phyloP scores from a whole-genome alignment of 2,797 vertebrate species.

The Lycodopsis pacificus region DNA sequence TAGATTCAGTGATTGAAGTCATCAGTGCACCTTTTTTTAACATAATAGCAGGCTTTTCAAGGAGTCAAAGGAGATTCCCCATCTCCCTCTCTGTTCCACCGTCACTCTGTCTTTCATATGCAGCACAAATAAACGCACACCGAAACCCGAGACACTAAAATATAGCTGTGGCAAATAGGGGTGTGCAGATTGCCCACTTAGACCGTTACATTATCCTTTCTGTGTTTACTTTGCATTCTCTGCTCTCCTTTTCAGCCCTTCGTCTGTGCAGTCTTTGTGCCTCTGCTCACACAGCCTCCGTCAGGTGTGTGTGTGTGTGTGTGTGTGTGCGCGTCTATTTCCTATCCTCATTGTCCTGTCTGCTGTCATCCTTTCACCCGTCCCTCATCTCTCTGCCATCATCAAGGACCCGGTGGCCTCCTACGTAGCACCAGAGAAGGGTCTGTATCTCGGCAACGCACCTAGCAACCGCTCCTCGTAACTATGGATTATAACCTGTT shows the following conservation, averaged over 20 bases:
- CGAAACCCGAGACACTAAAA: constrained; percentile 45
- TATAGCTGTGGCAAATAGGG: constrained; percentile 53
- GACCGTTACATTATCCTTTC: constrained; percentile 64
- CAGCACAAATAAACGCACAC: constrained; percentile 22
- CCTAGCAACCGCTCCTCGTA: constrained; percentile 87
- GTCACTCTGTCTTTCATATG: constrained; percentile 34
- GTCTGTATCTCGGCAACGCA: constrained; percentile 87
- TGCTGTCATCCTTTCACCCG: constrained; percentile 78
- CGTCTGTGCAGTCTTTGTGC: constrained; percentile 57
- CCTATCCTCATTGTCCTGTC: constrained; percentile 74
- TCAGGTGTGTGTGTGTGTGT: constrained; percentile 62
- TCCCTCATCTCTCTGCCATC: constrained; percentile 79
- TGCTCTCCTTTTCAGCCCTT: constrained; percentile 62
- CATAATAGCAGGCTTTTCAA: constrained; percentile 54
- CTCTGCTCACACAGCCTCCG: constrained; percentile 48
- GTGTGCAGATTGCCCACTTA: constrained; percentile 74
- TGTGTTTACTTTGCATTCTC: constrained; percentile 69
- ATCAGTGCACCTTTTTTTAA: constrained; percentile 18
- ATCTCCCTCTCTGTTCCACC: constrained; percentile 20
- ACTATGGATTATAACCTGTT: constrained; percentile 91
- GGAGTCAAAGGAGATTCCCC: constrained; percentile 42
- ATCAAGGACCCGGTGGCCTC: constrained; percentile 83
- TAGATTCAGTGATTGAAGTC: constrained; percentile 41
- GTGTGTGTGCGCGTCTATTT: constrained; percentile 61
- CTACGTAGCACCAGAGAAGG: constrained; percentile 80